A percentile compares a stretch with the other conserved stretches of the same genome.
These are phyloP conservation scores for Anthophora plumipes DNA, from an alignment of 2,888 invertebrate genomes.

Conservation along the genomic window DNA sequence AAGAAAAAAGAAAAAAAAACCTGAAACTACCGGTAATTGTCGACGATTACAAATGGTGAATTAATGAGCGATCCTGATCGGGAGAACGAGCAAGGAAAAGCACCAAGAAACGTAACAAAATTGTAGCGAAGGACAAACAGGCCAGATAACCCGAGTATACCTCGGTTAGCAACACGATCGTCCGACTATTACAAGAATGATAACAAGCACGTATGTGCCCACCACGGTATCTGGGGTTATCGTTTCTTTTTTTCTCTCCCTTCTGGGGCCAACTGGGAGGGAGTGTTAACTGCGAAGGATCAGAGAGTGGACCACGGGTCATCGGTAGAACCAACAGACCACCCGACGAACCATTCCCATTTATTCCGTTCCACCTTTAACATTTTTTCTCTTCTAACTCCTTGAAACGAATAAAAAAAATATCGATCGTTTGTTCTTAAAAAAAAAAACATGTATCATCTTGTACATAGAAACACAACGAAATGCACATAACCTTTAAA, in stretches of 20 bases:
- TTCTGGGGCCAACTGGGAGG: constrained; percentile 40
- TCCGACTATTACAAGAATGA: constrained; percentile 74
- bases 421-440: background rate
- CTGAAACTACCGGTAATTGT: constrained; percentile 2
- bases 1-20: background rate
- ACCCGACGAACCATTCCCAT: constrained; percentile 23
- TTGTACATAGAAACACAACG: background rate
- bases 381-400: background rate
- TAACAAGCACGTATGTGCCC: constrained; percentile 68
- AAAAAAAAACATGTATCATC: background rate
- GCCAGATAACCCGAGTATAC: constrained; percentile 71
- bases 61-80: constrained; percentile 17
- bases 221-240: constrained; percentile 73
- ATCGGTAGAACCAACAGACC: constrained; percentile 48
- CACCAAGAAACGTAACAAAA: constrained; percentile 55
- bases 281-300: constrained; percentile 62
- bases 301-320: constrained; percentile 58
- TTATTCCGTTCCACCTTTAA: constrained; percentile 9
- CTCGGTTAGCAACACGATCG: constrained; percentile 70
- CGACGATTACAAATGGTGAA: background rate
- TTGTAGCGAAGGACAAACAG: constrained; percentile 61
- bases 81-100: constrained; percentile 29
- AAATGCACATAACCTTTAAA: background rate
- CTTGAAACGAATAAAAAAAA: background rate
- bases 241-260: constrained; percentile 58